Evolutionary conservation across 2,888 invertebrate species (phyloP).

Genomic region (Synergus laeviventris): DNA sequence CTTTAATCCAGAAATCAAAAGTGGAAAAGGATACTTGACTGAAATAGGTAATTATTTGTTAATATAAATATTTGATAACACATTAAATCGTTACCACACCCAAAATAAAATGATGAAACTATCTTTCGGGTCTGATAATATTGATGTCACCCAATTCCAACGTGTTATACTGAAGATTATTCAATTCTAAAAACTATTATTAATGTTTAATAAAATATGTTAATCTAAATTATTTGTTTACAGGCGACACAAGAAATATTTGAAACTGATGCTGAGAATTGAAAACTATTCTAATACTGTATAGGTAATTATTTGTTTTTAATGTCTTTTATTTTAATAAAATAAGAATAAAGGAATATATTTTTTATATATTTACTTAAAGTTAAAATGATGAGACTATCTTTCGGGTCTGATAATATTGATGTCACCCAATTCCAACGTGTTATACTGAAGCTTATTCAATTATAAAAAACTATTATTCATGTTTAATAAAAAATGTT

Average conservation of each 20-base stretch:
- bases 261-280: background rate
- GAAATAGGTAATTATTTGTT: conserved; percentile 49
- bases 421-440: conserved; percentile 59
- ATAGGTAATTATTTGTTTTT: background rate
- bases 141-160: conserved; percentile 60
- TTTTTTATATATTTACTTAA: no score
- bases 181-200: background rate
- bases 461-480: background rate
- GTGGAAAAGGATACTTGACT: background rate
- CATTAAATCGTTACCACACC: background rate
- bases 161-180: conserved; percentile 50
- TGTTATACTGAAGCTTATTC: conserved; percentile 48
- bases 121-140: conserved; percentile 66
- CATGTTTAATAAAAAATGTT: background rate
- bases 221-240: background rate
- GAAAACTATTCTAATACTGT: background rate
- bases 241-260: background rate
- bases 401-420: conserved; percentile 66
- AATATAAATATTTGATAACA: conserved; percentile 39
- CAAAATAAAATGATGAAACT: conserved; percentile 56
- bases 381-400: conserved; percentile 60
- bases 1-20: background rate
- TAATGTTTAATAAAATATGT: background rate
- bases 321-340: no score
- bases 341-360: no score